Evolutionary conservation across 1,140 invertebrate species (phyloP).

Genomic region (Tribolium madens): DNA sequence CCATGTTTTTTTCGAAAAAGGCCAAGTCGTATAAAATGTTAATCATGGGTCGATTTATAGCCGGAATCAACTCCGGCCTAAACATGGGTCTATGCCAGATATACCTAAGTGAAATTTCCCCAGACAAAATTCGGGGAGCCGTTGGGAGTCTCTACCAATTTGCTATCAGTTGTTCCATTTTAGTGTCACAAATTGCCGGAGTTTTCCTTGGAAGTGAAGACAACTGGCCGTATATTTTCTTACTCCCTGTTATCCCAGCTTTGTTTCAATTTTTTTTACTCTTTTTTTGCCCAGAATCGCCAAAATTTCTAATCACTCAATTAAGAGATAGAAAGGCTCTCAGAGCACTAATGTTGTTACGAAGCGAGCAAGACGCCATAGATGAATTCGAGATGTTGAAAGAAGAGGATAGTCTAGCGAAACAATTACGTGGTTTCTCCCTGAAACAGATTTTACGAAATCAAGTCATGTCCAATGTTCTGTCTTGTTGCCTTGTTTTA

Average conservation of each 20-base stretch:
- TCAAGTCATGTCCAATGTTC: not conserved
- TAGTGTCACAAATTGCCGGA: not conserved
- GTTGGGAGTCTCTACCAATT: not conserved
- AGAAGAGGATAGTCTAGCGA: conserved; percentile 70
- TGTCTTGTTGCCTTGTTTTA: not conserved
- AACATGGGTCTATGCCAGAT: not conserved
- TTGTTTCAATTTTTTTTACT: conserved; percentile 59
- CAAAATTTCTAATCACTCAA: conserved; percentile 82
- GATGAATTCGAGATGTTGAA: conserved; percentile 89
- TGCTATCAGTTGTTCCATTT: not conserved
- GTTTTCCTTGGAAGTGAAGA: not conserved
- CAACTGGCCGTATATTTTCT: not conserved
- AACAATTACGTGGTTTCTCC: not conserved
- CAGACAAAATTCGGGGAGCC: not conserved
- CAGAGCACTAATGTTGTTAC: conserved; percentile 78
- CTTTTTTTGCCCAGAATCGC: conserved; percentile 87
- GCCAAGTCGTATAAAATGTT: not conserved
- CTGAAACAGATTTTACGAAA: not conserved
- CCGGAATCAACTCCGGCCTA: not conserved
- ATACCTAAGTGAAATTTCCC: not conserved
- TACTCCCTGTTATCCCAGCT: not conserved
- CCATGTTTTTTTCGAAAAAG: not conserved
- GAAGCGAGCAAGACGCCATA: conserved; percentile 80
- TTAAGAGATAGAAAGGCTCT: conserved; percentile 79
- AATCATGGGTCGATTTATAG: not conserved